Evolutionary conservation across 2,113 vertebrate species (phyloP).

Genomic region (Solea senegalensis): DNA sequence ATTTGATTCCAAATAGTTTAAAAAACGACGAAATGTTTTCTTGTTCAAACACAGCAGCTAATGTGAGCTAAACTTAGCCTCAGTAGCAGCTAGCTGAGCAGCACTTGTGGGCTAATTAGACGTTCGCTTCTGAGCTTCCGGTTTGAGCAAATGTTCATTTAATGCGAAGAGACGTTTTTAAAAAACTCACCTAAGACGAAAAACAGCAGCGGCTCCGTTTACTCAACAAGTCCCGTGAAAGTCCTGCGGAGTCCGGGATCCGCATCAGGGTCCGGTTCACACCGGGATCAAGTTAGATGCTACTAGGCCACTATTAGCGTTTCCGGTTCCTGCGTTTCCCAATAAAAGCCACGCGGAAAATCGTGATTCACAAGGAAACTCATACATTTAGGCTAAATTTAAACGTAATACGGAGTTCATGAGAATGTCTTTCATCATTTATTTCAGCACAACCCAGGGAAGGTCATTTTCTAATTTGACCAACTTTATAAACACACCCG

Average conservation of each 20-base stretch:
- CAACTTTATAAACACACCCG: too few species aligned
- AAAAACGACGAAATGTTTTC: too few species aligned
- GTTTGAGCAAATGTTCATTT: too few species aligned
- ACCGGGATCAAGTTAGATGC: constrained; percentile 28
- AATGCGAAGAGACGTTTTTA: background rate
- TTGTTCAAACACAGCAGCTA: too few species aligned
- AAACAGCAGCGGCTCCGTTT: background rate
- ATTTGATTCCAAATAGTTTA: too few species aligned
- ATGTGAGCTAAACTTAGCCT: background rate
- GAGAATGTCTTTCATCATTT: too few species aligned
- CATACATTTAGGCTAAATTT: too few species aligned
- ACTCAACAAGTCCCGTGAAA: constrained; percentile 25
- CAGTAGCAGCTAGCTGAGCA: background rate
- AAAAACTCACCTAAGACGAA: background rate
- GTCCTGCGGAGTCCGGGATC: constrained; percentile 36
- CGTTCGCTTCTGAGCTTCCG: background rate
- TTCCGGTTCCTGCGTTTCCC: constrained; percentile 5
- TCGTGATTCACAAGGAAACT: too few species aligned
- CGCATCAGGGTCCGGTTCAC: constrained; percentile 51
- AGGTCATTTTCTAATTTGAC: too few species aligned
- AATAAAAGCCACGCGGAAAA: constrained; percentile 4
- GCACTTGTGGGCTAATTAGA: background rate
- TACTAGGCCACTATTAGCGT: rapidly evolving
- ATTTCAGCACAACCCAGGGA: too few species aligned
- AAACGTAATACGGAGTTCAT: too few species aligned